phyloP scores from a whole-genome alignment of 2,797 vertebrate genomes.

The Melanotaenia maccullochi region DNA sequence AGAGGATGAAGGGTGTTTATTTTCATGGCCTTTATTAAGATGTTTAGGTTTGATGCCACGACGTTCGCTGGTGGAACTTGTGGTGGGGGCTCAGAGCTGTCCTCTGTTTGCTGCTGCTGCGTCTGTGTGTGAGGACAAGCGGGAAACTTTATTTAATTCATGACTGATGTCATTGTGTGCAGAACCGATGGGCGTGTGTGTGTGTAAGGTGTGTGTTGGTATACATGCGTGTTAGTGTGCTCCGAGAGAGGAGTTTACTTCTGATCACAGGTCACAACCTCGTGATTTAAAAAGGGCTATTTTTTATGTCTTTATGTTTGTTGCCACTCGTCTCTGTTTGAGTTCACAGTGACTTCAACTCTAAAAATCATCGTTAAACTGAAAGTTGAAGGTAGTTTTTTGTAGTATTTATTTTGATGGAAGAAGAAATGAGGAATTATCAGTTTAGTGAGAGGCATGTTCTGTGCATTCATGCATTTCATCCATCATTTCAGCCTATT shows the following conservation, averaged over 20 bases:
- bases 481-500: conserved; percentile 57
- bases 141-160: conserved; percentile 37
- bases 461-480: conserved; percentile 45
- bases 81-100: conserved; percentile 71
- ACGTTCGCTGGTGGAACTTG: conserved; percentile 42
- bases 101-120: conserved; percentile 7
- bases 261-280: conserved; percentile 75
- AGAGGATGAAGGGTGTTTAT: conserved; percentile 37
- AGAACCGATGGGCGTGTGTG: conserved; percentile 12
- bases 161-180: conserved; percentile 26
- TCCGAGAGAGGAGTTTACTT: conserved; percentile 79
- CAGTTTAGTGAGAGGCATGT: conserved; percentile 41
- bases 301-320: conserved; percentile 37
- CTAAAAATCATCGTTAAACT: conserved; percentile 6
- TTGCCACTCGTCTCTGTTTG: conserved; percentile 14
- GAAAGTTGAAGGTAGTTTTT: conserved; percentile 24
- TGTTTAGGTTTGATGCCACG: conserved; percentile 39
- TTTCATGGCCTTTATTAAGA: conserved; percentile 37
- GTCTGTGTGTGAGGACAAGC: conserved; percentile 22
- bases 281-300: conserved; percentile 84
- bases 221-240: conserved; percentile 43
- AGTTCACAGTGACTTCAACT: not conserved
- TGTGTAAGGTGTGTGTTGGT: conserved; percentile 16
- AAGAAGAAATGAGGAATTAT: conserved; percentile 42
- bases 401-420: conserved; percentile 27